phyloP scores from a whole-genome alignment of 2,113 vertebrate genomes.

The Hiodon alosoides region DNA sequence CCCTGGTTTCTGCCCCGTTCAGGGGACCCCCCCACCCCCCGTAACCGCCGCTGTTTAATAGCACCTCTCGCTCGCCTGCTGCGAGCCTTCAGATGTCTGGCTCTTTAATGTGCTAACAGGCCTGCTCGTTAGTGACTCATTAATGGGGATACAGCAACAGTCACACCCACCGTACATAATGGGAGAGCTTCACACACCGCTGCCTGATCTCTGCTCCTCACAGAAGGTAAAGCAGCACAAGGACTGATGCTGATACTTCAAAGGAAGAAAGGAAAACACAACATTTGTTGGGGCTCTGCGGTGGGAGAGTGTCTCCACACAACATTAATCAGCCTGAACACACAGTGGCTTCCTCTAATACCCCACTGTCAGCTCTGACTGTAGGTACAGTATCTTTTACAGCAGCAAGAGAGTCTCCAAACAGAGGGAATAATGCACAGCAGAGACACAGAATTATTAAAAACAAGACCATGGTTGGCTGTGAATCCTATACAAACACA shows the following conservation, averaged over 20 bases:
- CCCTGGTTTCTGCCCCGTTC: background rate
- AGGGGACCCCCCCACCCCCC: slow-evolving; percentile 7
- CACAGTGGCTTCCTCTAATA: too few relatives aligned
- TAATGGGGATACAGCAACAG: slow-evolving; percentile 43
- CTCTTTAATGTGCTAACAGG: slow-evolving; percentile 58
- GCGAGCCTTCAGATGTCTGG: slow-evolving; percentile 47
- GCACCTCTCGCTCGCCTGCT: slow-evolving; percentile 6
- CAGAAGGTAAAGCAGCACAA: background rate
- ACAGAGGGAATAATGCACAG: too few relatives aligned
- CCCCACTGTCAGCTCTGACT: too few relatives aligned
- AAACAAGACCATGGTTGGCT: too few relatives aligned
- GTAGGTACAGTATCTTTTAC: too few relatives aligned
- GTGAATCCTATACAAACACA: too few relatives aligned
- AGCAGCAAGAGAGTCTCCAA: too few relatives aligned
- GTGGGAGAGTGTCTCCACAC: too few relatives aligned
- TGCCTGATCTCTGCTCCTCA: background rate
- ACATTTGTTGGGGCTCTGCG: too few relatives aligned
- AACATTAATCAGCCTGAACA: background rate
- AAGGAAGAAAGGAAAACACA: background rate
- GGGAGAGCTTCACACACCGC: background rate
- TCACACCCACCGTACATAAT: slow-evolving; percentile 29
- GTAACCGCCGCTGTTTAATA: slow-evolving; percentile 16
- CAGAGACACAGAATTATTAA: too few relatives aligned
- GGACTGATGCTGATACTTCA: background rate
- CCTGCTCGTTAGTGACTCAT: slow-evolving; percentile 56